phyloP scores from a whole-genome alignment of 2,888 invertebrate species.

The Steinernema hermaphroditum region DNA sequence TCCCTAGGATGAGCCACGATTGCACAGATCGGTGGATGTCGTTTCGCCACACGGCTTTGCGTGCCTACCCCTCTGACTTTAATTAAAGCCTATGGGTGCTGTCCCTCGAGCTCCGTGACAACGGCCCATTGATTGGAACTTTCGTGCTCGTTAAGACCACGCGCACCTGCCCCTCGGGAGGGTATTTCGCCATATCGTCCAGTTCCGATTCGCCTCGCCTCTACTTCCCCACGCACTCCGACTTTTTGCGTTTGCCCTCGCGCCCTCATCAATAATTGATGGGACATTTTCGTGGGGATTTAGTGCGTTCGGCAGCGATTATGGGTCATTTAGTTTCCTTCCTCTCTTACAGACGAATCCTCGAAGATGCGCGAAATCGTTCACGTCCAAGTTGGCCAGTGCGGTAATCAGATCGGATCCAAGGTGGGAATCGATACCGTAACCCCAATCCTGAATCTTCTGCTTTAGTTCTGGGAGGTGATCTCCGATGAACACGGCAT shows the following conservation, averaged over 20 bases:
- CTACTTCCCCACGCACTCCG: not conserved
- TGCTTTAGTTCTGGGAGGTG: slow-evolving; percentile 59
- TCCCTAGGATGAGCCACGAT: no score
- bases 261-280: slow-evolving; percentile 6
- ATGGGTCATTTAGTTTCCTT: not conserved
- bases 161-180: no score
- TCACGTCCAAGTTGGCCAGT: slow-evolving; percentile 90
- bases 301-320: not conserved
- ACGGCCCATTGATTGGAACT: no score
- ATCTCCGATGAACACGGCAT: slow-evolving; percentile 60
- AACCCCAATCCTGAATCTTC: not conserved
- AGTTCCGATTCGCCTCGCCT: no score
- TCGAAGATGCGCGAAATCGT: slow-evolving; percentile 86
- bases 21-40: no score
- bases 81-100: no score
- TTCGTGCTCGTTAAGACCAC: no score
- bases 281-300: slow-evolving; percentile 2
- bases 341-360: not conserved
- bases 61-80: no score
- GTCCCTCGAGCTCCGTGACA: no score
- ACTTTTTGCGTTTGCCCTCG: not conserved
- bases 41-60: no score
- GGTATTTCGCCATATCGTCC: no score
- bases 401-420: slow-evolving; percentile 93
- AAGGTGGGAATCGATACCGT: slow-evolving; percentile 70